Evolutionary conservation across 2,797 vertebrate genomes (phyloP).

Genomic region (Rhadinocentrus ornatus): DNA sequence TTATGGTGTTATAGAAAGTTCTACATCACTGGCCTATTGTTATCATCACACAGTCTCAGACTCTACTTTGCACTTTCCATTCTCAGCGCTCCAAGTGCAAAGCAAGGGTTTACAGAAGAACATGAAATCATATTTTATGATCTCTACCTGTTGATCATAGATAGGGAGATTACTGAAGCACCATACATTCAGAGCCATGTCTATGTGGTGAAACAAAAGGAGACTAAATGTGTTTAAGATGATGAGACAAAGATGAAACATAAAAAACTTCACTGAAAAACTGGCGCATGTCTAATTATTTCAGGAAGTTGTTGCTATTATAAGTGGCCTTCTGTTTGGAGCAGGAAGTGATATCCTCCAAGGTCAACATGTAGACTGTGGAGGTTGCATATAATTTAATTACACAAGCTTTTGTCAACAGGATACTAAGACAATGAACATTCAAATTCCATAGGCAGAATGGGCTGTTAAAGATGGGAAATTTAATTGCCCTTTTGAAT

Average conservation of each 20-base stretch:
- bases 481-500: background rate
- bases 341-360: conserved; percentile 2
- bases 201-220: background rate
- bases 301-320: conserved; percentile 1
- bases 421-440: background rate
- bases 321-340: background rate
- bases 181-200: background rate
- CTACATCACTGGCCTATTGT: conserved; percentile 31
- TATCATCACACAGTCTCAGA: conserved; percentile 50
- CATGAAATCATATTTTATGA: conserved; percentile 53
- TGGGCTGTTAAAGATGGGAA: background rate
- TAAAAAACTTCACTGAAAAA: conserved; percentile 5
- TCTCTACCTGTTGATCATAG: conserved; percentile 18
- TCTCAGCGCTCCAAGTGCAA: conserved; percentile 15
- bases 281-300: conserved; percentile 21
- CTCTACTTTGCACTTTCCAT: conserved; percentile 64
- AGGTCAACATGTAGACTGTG: conserved; percentile 10
- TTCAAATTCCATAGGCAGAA: background rate
- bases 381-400: background rate
- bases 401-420: background rate
- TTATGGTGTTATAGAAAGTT: conserved; percentile 27
- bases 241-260: background rate
- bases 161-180: conserved; percentile 14
- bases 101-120: conserved; percentile 13
- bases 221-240: background rate